Conservation (phyloP, 1,140 invertebrate species). For the Camponotus vicinus region DNA sequence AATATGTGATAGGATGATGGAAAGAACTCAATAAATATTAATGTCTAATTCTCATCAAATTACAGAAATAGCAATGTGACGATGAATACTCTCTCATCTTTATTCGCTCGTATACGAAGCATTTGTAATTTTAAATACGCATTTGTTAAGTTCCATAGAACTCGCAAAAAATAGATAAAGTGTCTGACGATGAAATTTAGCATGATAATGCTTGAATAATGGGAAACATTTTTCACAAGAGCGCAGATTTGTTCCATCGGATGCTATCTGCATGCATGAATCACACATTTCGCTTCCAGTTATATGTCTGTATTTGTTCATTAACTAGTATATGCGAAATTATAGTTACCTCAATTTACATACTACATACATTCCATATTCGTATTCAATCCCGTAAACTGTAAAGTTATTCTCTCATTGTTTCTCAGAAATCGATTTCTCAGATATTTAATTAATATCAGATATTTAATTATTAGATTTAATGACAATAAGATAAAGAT, state of each 20-base stretch:
- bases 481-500: neutral
- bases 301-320: neutral
- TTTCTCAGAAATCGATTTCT: neutral
- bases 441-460: conserved; percentile 24
- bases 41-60: neutral
- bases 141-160: neutral
- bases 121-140: conserved; percentile 13
- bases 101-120: conserved; percentile 1
- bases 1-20: neutral
- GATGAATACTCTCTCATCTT: conserved; percentile 9
- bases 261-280: conserved; percentile 18
- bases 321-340: conserved; percentile 20
- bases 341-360: conserved; percentile 20
- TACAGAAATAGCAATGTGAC: neutral
- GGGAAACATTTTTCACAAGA: conserved; percentile 7
- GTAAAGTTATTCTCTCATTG: neutral
- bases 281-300: conserved; percentile 18
- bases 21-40: neutral
- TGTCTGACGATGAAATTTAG: neutral
- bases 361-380: neutral
- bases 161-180: neutral
- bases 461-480: neutral
- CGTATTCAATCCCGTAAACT: neutral
- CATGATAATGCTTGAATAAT: conserved; percentile 14
- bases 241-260: neutral